Percentiles rank a stretch among this genome's conserved stretches.
phyloP scores from a whole-genome alignment of 2,797 vertebrate genomes.

The Chromis chromis region DNA sequence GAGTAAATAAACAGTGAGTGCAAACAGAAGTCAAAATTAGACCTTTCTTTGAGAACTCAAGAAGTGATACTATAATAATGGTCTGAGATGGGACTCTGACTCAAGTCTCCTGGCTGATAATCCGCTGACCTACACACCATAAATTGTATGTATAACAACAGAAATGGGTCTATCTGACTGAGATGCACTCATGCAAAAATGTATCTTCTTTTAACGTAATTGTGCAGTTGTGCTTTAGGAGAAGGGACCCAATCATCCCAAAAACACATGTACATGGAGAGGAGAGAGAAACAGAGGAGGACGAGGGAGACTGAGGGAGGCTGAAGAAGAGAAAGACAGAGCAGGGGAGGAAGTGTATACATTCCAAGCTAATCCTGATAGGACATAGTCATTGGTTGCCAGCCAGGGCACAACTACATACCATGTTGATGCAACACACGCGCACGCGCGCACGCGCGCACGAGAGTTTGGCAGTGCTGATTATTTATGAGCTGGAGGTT shows the following conservation, averaged over 20 bases:
- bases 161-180: no score
- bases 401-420: constrained; percentile 55
- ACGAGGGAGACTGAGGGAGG: not conserved
- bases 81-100: no score
- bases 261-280: not conserved
- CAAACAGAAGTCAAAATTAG: no score
- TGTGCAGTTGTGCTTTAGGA: not conserved
- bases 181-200: not conserved
- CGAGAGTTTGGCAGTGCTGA: constrained; percentile 34
- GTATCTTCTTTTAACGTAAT: not conserved
- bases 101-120: no score
- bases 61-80: no score
- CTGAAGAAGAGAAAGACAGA: constrained; percentile 17
- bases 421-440: constrained; percentile 45
- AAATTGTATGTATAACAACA: no score
- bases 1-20: no score
- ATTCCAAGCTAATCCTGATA: constrained; percentile 79
- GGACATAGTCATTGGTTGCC: constrained; percentile 50
- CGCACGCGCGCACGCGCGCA: no score
- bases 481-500: constrained; percentile 73
- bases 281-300: not conserved
- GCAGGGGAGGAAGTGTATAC: constrained; percentile 68
- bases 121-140: no score
- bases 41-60: no score
- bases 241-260: not conserved